phyloP scores from a whole-genome alignment of 2,888 invertebrate species.

The Sympetrum striolatum region DNA sequence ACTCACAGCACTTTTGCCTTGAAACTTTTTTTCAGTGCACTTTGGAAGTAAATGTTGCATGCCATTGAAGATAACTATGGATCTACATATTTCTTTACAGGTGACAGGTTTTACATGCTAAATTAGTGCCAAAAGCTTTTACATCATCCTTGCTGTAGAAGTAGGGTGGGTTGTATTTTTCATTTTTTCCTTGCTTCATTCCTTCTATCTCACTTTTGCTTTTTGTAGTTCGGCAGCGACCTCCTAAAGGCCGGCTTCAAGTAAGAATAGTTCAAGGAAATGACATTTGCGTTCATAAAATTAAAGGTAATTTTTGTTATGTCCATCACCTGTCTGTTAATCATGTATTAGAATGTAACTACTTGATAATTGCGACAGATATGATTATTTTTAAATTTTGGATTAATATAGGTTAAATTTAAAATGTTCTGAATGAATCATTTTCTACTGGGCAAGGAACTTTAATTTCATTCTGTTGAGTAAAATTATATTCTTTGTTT shows the following conservation, averaged over 20 bases:
- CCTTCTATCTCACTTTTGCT: constrained; percentile 45
- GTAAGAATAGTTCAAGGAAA: constrained; percentile 52
- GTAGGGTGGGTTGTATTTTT: constrained; percentile 16
- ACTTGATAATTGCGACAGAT: no score
- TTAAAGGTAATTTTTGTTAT: constrained; percentile 52
- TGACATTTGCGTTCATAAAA: constrained; percentile 50
- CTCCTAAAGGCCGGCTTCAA: constrained; percentile 57
- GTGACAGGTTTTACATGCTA: not conserved
- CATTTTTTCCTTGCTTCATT: constrained; percentile 46
- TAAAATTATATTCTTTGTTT: no score
- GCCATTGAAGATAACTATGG: not conserved
- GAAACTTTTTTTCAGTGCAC: not conserved
- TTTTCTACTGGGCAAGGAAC: no score
- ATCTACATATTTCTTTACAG: not conserved
- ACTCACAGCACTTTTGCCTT: not conserved
- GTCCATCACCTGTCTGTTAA: no score
- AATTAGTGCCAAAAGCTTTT: not conserved
- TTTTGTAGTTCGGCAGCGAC: constrained; percentile 59
- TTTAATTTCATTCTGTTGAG: no score
- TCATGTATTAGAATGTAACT: no score
- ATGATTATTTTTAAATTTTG: no score
- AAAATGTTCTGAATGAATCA: no score
- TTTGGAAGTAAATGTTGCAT: constrained; percentile 1
- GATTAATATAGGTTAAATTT: no score
- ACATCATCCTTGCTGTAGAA: not conserved